phyloP scores from a whole-genome alignment of 2,797 vertebrate genomes.

The Todus mexicanus region DNA sequence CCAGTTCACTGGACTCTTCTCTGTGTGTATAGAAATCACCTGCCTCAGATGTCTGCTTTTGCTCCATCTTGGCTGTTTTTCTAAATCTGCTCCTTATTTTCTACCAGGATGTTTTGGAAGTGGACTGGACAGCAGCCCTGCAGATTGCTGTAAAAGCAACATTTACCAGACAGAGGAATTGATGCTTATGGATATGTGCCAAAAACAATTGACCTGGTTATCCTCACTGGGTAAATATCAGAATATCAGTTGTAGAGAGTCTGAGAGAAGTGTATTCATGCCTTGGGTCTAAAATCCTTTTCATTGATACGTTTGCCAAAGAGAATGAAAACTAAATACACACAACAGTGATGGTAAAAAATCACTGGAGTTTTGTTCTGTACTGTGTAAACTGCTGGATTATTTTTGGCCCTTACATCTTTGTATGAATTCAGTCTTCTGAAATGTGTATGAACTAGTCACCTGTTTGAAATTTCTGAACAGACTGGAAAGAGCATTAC shows the following conservation, averaged over 20 bases:
- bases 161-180: slow-evolving; percentile 43
- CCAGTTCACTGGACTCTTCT: background rate
- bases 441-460: background rate
- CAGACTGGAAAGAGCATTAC: background rate
- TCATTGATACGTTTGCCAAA: slow-evolving; percentile 31
- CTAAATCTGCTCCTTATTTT: slow-evolving; percentile 68
- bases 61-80: slow-evolving; percentile 43
- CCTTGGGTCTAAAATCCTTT: slow-evolving; percentile 32
- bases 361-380: background rate
- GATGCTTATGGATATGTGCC: slow-evolving; percentile 26
- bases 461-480: background rate
- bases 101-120: slow-evolving; percentile 63
- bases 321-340: slow-evolving; percentile 2
- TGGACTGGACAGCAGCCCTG: slow-evolving; percentile 50
- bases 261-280: slow-evolving; percentile 9
- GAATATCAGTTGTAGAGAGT: background rate
- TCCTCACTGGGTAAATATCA: slow-evolving; percentile 39
- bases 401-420: background rate
- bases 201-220: slow-evolving; percentile 48
- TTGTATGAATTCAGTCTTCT: background rate
- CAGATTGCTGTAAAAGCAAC: slow-evolving; percentile 36
- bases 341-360: background rate
- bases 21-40: background rate
- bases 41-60: slow-evolving; percentile 37
- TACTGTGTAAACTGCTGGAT: background rate